Evolutionary conservation across 2,797 vertebrate genomes (phyloP).

Genomic region (Tauraco hartlaubi): DNA sequence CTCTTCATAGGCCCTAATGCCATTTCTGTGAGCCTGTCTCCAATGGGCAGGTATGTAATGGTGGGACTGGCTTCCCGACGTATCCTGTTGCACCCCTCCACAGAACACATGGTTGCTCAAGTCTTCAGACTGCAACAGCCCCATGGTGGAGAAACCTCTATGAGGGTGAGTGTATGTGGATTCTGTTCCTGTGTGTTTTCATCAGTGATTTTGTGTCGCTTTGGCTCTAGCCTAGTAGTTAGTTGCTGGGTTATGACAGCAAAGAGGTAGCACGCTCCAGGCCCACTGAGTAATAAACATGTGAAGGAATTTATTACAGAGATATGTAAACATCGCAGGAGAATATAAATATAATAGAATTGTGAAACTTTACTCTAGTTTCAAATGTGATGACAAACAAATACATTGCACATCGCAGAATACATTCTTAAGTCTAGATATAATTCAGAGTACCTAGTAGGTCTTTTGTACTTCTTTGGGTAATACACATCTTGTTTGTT

Average conservation of each 20-base stretch:
- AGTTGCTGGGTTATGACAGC: neutral
- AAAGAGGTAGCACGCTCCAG: neutral
- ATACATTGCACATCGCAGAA: neutral
- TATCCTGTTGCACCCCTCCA: conserved; percentile 96
- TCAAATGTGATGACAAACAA: neutral
- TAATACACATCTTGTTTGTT: neutral
- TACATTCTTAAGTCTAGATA: neutral
- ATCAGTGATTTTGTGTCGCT: neutral
- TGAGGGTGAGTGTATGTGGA: conserved; percentile 87
- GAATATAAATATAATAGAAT: neutral
- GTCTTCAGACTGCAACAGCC: conserved; percentile 98
- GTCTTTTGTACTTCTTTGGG: neutral
- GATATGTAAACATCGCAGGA: neutral
- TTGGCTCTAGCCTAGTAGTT: neutral
- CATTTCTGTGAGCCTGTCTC: conserved; percentile 97
- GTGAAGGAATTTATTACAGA: neutral
- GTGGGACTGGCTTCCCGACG: conserved; percentile 96
- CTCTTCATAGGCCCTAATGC: conserved; percentile 91
- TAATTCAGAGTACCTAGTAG: neutral
- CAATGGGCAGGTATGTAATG: conserved; percentile 98
- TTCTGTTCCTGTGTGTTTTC: neutral
- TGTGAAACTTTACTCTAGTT: neutral
- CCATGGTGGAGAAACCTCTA: conserved; percentile 97
- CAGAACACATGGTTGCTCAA: conserved; percentile 99
- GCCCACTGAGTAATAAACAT: neutral